phyloP scores from a whole-genome alignment of 2,113 vertebrate species.

The Pachycephala philippinensis region DNA sequence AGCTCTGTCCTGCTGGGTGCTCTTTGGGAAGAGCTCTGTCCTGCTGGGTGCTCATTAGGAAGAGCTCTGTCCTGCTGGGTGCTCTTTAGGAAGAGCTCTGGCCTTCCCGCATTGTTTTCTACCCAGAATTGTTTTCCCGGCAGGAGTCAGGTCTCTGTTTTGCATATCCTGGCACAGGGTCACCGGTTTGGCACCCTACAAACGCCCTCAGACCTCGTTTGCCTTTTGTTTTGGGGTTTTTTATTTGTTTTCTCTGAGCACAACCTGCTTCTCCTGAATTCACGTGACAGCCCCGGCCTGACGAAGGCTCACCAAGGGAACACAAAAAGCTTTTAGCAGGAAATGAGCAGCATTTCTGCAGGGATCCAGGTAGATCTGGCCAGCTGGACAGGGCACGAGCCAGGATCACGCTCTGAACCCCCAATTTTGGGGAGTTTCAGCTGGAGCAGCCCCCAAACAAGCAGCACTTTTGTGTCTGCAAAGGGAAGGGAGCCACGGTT shows the following conservation, averaged over 20 bases:
- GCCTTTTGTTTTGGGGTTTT: neutral
- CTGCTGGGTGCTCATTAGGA: too few species aligned
- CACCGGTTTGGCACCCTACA: neutral
- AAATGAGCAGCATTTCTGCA: neutral
- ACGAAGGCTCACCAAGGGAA: neutral
- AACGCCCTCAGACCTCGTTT: neutral
- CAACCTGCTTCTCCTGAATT: neutral
- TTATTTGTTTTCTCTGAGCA: neutral
- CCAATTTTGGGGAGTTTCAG: neutral
- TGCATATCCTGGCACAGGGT: neutral
- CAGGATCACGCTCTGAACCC: neutral
- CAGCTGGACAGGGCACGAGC: neutral
- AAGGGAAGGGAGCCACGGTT: neutral
- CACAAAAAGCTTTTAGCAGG: neutral
- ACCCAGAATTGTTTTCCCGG: accelerated
- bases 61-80: accelerated
- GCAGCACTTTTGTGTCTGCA: neutral
- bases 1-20: accelerated
- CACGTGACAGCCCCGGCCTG: neutral
- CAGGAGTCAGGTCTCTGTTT: neutral
- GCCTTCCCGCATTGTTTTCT: neutral
- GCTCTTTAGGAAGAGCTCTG: neutral
- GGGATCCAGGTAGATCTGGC: neutral
- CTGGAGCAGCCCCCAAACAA: neutral
- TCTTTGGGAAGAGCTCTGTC: neutral